Evolutionary conservation across 2,113 vertebrate species (phyloP).

Genomic region (Poicephalus gulielmi): DNA sequence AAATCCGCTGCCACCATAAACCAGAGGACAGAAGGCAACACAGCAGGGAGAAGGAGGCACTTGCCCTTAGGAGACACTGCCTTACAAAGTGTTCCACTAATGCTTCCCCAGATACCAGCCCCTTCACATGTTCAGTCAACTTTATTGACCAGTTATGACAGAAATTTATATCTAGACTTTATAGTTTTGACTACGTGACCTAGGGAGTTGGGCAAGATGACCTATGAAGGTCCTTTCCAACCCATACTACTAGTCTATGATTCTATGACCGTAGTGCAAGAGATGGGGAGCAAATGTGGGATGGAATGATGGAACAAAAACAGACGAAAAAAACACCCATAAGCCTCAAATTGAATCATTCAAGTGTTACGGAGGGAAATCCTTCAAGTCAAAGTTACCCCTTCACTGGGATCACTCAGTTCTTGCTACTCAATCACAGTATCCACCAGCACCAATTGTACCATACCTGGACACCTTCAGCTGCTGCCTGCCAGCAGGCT

Average conservation of each 20-base stretch:
- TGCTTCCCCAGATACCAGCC: neutral
- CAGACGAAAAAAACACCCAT: neutral
- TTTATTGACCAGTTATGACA: neutral
- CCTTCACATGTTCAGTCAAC: too few species aligned
- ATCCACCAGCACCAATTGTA: neutral
- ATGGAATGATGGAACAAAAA: neutral
- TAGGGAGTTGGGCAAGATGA: neutral
- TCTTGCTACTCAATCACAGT: rapidly evolving
- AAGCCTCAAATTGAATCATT: neutral
- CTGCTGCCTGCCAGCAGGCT: too few species aligned
- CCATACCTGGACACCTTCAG: neutral
- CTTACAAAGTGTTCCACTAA: neutral
- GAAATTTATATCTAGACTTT: neutral
- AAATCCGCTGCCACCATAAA: neutral
- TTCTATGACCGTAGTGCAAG: neutral
- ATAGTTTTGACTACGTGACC: neutral
- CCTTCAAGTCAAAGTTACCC: neutral
- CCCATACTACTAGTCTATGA: neutral
- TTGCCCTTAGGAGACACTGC: neutral
- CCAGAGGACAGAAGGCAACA: neutral
- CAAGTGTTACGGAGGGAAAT: neutral
- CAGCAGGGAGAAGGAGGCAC: rapidly evolving
- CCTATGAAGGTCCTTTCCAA: neutral
- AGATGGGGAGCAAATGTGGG: neutral
- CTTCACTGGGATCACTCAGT: neutral